phyloP scores from a whole-genome alignment of 2,797 vertebrate species.

The Numenius phaeopus region DNA sequence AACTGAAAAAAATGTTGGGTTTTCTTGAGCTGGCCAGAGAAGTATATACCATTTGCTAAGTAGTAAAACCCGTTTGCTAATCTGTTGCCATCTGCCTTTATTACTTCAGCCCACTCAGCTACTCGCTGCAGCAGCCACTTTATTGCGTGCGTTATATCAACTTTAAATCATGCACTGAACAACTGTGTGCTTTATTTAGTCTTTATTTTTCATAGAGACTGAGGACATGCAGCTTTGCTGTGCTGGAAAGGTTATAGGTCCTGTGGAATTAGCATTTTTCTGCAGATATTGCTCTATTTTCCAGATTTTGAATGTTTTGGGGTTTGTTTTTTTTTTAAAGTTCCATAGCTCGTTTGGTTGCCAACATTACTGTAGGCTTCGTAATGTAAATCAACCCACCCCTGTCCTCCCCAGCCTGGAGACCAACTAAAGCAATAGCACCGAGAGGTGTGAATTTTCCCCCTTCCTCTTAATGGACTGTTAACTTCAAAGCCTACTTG shows the following conservation, averaged over 20 bases:
- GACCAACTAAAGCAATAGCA: neutral
- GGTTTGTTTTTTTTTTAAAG: neutral
- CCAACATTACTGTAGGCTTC: neutral
- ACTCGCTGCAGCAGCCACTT: neutral
- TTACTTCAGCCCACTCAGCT: neutral
- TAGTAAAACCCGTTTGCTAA: constrained; percentile 15
- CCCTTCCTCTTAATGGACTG: neutral
- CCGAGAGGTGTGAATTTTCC: constrained; percentile 1
- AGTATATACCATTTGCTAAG: constrained; percentile 4
- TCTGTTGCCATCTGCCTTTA: constrained; percentile 29
- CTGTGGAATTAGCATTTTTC: neutral
- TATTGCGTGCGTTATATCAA: neutral
- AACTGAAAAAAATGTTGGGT: neutral
- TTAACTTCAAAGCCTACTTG: neutral
- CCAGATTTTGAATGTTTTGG: neutral
- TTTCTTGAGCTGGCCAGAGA: neutral
- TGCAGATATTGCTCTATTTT: neutral
- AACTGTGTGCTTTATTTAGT: neutral
- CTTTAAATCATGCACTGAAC: neutral
- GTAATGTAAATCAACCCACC: neutral
- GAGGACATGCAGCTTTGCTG: neutral
- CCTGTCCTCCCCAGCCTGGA: neutral
- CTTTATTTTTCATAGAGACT: neutral
- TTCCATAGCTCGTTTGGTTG: neutral
- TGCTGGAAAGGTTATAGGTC: neutral